Percentiles rank a stretch among this genome's conserved stretches.
These are phyloP conservation scores for Lamprotornis superbus DNA, from an alignment of 2,113 vertebrate genomes.

Conservation along the genomic window DNA sequence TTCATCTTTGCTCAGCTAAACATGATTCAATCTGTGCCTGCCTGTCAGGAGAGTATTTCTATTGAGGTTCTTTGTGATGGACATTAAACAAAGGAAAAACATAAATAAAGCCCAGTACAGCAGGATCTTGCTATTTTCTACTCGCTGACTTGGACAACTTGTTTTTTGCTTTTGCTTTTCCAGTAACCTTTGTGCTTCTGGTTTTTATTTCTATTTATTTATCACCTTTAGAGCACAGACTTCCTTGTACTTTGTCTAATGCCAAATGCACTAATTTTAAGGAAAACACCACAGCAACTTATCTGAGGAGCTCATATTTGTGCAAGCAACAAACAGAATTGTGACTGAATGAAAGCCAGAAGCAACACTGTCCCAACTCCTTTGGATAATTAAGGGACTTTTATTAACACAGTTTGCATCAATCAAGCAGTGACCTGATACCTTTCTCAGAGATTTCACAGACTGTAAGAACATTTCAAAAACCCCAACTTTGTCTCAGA, in stretches of 20 bases:
- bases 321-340: not conserved
- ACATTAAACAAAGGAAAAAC: not conserved
- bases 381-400: not conserved
- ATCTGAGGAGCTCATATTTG: not conserved
- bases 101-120: not conserved
- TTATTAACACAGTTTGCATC: not conserved
- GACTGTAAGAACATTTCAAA: too few species aligned
- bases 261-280: not conserved
- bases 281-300: not conserved
- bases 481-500: too few species aligned
- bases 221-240: not conserved
- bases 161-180: not conserved
- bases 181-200: not conserved
- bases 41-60: not conserved
- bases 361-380: accelerated
- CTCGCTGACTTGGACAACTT: not conserved
- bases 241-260: not conserved
- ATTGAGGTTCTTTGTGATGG: not conserved
- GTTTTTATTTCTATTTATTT: not conserved
- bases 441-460: too few species aligned
- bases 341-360: not conserved
- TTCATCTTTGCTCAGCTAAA: not conserved
- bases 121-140: not conserved
- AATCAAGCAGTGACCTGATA: too few species aligned
- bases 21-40: not conserved